Conservation (phyloP, 2,888 invertebrate genomes). For the Cyaniris semiargus region DNA sequence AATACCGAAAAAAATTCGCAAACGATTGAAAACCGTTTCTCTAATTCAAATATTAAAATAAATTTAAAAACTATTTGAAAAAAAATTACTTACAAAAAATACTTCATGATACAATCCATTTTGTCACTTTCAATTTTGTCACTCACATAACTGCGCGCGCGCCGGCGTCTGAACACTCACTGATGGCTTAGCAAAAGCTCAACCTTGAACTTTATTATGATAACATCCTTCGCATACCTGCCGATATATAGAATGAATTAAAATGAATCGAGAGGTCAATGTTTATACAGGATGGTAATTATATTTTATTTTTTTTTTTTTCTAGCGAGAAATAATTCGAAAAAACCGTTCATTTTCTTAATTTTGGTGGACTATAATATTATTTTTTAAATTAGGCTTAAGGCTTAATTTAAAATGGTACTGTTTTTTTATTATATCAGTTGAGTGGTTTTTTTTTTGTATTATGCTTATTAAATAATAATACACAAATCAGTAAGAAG, state of each 20-base stretch:
- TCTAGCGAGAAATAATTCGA: too few species aligned
- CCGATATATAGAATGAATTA: not conserved
- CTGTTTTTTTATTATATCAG: too few species aligned
- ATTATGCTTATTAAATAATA: too few species aligned
- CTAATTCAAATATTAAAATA: not conserved
- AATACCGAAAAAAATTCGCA: not conserved
- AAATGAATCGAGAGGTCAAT: too few species aligned
- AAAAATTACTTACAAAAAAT: not conserved
- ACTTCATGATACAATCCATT: constrained; percentile 11
- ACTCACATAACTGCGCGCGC: not conserved
- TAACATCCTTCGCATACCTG: not conserved
- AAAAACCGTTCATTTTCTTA: too few species aligned
- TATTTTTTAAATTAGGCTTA: too few species aligned
- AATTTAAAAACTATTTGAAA: not conserved
- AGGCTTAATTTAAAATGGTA: too few species aligned
- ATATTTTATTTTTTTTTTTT: too few species aligned
- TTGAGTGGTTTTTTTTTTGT: too few species aligned
- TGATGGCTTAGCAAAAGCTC: not conserved
- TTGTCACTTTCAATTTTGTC: not conserved
- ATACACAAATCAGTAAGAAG: too few species aligned
- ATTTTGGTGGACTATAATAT: too few species aligned
- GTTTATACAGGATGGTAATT: too few species aligned
- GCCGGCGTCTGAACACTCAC: constrained; percentile 6
- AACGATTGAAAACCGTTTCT: not conserved
- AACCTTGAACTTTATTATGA: constrained; percentile 9